Conservation (phyloP, 1,140 invertebrate species). For the Trachymyrmex septentrionalis region DNA sequence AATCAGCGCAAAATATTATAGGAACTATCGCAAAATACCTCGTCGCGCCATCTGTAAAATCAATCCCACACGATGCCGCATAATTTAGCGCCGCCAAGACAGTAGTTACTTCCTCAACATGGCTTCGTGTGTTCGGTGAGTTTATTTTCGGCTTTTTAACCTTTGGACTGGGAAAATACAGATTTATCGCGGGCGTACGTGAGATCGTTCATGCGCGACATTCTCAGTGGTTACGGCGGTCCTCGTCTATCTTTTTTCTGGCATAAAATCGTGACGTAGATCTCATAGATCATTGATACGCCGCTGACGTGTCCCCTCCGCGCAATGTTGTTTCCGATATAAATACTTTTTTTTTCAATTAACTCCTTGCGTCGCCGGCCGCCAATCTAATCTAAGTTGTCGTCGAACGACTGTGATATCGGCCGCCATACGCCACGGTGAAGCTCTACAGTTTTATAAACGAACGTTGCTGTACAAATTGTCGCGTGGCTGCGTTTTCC, state of each 20-base stretch:
- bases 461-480: background rate
- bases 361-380: background rate
- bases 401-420: constrained; percentile 22
- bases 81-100: constrained; percentile 27
- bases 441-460: constrained; percentile 15
- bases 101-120: constrained; percentile 73
- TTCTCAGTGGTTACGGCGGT: background rate
- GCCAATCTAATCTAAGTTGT: constrained; percentile 50
- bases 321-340: constrained; percentile 62
- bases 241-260: background rate
- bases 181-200: background rate
- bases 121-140: constrained; percentile 78
- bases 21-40: background rate
- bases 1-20: background rate
- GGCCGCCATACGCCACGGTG: background rate
- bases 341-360: constrained; percentile 59
- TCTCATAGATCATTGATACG: constrained; percentile 31
- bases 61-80: constrained; percentile 39
- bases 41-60: constrained; percentile 66
- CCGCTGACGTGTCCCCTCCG: constrained; percentile 75
- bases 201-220: background rate
- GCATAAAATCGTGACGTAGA: background rate
- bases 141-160: constrained; percentile 70
- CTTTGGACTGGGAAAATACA: constrained; percentile 51
- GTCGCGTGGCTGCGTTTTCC: background rate